Percentiles rank a stretch among this genome's conserved stretches.
Evolutionary conservation across 2,113 vertebrate genomes (phyloP).

Genomic region (human): DNA sequence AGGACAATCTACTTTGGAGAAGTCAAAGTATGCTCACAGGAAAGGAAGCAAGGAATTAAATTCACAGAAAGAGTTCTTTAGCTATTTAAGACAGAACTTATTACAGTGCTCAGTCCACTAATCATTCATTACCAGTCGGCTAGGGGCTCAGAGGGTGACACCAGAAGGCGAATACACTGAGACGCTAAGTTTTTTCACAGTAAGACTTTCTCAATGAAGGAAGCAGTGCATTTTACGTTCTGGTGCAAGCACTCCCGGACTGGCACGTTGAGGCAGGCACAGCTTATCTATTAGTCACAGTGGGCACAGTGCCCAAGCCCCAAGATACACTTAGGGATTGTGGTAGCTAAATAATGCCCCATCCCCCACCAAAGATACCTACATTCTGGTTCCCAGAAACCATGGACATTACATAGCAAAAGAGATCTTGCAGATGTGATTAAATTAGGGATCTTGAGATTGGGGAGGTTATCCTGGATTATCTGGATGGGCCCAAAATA

Average conservation of each 20-base stretch:
- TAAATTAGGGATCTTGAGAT: neutral
- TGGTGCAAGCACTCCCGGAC: neutral
- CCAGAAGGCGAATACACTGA: neutral
- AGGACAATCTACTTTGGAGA: neutral
- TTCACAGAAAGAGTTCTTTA: neutral
- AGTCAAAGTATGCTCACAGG: neutral
- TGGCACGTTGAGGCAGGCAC: neutral
- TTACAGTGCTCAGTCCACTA: too few species aligned
- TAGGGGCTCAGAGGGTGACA: neutral
- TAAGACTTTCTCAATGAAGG: slow-evolving; percentile 4
- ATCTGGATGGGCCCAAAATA: neutral
- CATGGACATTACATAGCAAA: neutral
- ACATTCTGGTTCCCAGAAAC: neutral
- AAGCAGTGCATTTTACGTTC: neutral
- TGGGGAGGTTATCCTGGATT: neutral
- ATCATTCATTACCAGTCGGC: neutral
- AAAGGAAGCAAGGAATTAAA: neutral
- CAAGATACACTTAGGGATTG: neutral
- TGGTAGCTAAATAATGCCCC: neutral
- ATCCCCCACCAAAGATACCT: neutral
- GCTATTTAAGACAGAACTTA: neutral
- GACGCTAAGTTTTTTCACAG: neutral
- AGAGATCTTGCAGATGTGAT: neutral
- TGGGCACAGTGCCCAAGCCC: neutral
- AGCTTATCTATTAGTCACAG: too few species aligned